These are phyloP conservation scores for Ectemnius cavifrons DNA, from an alignment of 2,888 invertebrate species.

Conservation along the genomic window DNA sequence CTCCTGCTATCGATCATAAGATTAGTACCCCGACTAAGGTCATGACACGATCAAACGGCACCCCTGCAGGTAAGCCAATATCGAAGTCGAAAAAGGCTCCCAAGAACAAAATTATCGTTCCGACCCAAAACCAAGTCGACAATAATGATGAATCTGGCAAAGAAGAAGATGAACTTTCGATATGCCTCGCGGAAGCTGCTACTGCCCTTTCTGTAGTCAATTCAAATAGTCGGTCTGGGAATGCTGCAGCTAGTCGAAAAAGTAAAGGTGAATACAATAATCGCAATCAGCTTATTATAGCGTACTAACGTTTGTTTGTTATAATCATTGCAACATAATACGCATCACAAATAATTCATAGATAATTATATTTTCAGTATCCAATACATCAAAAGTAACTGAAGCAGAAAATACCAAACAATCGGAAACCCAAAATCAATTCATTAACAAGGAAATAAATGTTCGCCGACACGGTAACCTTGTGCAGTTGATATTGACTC, in stretches of 20 bases:
- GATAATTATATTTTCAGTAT: constrained; percentile 12
- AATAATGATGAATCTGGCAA: constrained; percentile 59
- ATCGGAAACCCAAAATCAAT: constrained; percentile 62
- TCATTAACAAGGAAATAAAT: constrained; percentile 80
- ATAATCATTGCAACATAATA: constrained; percentile 10
- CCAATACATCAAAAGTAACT: constrained; percentile 35
- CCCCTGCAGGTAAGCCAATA: constrained; percentile 59
- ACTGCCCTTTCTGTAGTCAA: constrained; percentile 71
- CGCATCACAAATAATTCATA: constrained; percentile 9
- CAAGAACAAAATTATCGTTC: constrained; percentile 66
- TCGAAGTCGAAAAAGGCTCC: constrained; percentile 67
- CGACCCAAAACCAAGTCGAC: constrained; percentile 54
- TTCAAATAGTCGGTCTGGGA: constrained; percentile 55
- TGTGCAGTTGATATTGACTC: constrained; percentile 83
- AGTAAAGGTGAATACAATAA: constrained; percentile 60
- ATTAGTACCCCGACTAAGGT: constrained; percentile 49
- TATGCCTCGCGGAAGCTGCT: constrained; percentile 75
- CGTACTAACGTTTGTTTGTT: neutral
- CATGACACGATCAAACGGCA: constrained; percentile 60
- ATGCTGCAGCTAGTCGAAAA: constrained; percentile 61
- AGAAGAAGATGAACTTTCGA: constrained; percentile 72
- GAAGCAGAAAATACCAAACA: constrained; percentile 63
- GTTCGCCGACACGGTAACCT: constrained; percentile 81
- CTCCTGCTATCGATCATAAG: constrained; percentile 40
- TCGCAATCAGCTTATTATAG: neutral